A percentile compares a stretch with the other conserved stretches of the same genome.
phyloP scores from a whole-genome alignment of 1,140 invertebrate genomes.

The Lepidurus packardi region DNA sequence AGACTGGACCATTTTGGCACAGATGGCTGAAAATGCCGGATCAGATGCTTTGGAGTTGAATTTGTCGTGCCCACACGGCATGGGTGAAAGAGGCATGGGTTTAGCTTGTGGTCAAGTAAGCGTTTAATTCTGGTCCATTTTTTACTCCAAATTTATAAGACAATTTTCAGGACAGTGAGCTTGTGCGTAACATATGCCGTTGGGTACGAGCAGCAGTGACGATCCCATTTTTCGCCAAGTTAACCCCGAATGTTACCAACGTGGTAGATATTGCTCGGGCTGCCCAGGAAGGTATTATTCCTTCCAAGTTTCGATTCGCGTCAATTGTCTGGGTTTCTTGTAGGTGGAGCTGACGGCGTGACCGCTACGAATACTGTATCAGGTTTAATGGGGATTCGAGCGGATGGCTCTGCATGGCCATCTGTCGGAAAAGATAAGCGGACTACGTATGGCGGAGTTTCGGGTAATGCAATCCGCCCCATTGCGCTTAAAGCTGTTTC shows the following conservation, averaged over 20 bases:
- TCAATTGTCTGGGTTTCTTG: slow-evolving; percentile 31
- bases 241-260: slow-evolving; percentile 96
- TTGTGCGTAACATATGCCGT: slow-evolving; percentile 80
- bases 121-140: neutral
- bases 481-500: slow-evolving; percentile 84
- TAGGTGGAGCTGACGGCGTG: slow-evolving; percentile 85
- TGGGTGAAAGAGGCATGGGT: slow-evolving; percentile 97
- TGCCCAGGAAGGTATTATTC: slow-evolving; percentile 68
- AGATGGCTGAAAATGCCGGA: slow-evolving; percentile 72
- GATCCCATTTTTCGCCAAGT: slow-evolving; percentile 96
- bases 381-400: slow-evolving; percentile 74
- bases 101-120: slow-evolving; percentile 89
- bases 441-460: slow-evolving; percentile 95
- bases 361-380: slow-evolving; percentile 95
- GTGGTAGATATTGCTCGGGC: slow-evolving; percentile 82
- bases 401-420: slow-evolving; percentile 82
- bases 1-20: slow-evolving; percentile 82
- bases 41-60: slow-evolving; percentile 94
- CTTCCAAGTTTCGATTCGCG: neutral
- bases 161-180: slow-evolving; percentile 61
- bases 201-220: slow-evolving; percentile 81
- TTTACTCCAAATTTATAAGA: slow-evolving; percentile 25
- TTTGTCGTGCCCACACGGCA: slow-evolving; percentile 95
- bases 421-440: slow-evolving; percentile 68
- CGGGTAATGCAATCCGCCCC: slow-evolving; percentile 90